A percentile compares a stretch with the other conserved stretches of the same genome.
Evolutionary conservation across 2,888 invertebrate genomes (phyloP).

Genomic region (Diaphora mendica): DNA sequence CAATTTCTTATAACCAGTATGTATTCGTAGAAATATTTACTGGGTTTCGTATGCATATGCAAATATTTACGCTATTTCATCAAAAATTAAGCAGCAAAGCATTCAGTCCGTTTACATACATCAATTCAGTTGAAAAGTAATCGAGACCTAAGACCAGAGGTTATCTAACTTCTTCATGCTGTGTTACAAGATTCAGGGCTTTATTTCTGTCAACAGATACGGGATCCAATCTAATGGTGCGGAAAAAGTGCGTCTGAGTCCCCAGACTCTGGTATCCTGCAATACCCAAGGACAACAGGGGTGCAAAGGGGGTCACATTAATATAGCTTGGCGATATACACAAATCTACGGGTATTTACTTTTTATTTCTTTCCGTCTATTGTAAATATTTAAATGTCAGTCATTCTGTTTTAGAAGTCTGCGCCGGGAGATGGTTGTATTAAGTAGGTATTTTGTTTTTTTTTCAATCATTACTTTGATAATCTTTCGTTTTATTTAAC

Average conservation of each 20-base stretch:
- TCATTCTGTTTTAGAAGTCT: too few species aligned
- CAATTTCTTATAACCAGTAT: too few species aligned
- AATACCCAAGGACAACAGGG: constrained; percentile 91
- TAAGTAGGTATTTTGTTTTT: too few species aligned
- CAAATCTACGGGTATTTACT: constrained; percentile 89
- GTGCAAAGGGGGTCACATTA: constrained; percentile 95
- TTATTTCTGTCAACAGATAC: constrained; percentile 79
- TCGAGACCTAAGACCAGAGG: neutral
- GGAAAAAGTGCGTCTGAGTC: constrained; percentile 90
- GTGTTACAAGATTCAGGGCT: neutral
- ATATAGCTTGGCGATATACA: constrained; percentile 96
- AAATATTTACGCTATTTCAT: neutral
- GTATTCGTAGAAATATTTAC: too few species aligned
- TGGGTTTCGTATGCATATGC: too few species aligned
- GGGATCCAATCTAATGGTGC: constrained; percentile 94
- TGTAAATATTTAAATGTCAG: neutral
- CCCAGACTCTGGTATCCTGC: constrained; percentile 96
- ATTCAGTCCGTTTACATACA: too few species aligned
- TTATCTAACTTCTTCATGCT: neutral
- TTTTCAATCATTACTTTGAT: too few species aligned
- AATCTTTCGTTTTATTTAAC: too few species aligned
- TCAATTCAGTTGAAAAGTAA: neutral
- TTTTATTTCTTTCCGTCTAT: neutral
- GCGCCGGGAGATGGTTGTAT: too few species aligned
- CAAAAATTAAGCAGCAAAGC: neutral